Evolutionary conservation across 92 coral and sea anemone genomes (phyloP), one percentile per base, ranked within the genome.

Genomic region (Palythoa grandis): DNA sequence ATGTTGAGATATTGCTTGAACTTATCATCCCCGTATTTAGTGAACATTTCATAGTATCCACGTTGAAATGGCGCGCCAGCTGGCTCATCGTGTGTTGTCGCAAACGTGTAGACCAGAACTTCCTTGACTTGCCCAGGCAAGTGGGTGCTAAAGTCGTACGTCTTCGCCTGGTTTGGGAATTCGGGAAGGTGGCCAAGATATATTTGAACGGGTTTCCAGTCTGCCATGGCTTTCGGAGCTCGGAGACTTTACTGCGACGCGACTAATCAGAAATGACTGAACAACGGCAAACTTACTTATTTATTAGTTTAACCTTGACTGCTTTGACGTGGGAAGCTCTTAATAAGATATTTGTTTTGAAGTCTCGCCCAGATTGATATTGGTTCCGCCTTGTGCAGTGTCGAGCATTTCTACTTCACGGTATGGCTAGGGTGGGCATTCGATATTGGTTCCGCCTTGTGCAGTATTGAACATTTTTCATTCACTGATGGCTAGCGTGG

Each of bases 1-100:
- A 92, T 90, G 78, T 92, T 92, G 88, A 92, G 84, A 82, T 71
- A 92, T 78, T 92, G 94, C 29, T 53, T 72, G 88, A 61, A 92
- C 5, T 63, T 10, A 20, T 53, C 72, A 16, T 14, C 72, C 13
- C 84, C 89, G 5, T 88, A 54, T 22, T 57, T 66, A 13, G 93
- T 91, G 25, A 52, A 86, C 56, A 91, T 72, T 54, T 84, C 89
- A 38, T 84, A 91, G 91, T 91, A 91, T 43, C 91, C 88, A n/a
- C 93, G 87, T 35, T 91, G 87, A 69, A 91, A 91, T 54, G 82
- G 87, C 7, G 7, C 9, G 74, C 87, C 87, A 1, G 35, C 35
- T 29, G 35, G 35, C 7, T 91, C 93, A 0, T 83, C 52, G 35
- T 60, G 72, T 14, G 91, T 85, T 13, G 93, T 91, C 11, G 78